A percentile compares a stretch with the other conserved stretches of the same genome.
These are phyloP conservation scores for Pinctada fucata DNA, from an alignment of 2,888 invertebrate genomes.

Conservation along the genomic window DNA sequence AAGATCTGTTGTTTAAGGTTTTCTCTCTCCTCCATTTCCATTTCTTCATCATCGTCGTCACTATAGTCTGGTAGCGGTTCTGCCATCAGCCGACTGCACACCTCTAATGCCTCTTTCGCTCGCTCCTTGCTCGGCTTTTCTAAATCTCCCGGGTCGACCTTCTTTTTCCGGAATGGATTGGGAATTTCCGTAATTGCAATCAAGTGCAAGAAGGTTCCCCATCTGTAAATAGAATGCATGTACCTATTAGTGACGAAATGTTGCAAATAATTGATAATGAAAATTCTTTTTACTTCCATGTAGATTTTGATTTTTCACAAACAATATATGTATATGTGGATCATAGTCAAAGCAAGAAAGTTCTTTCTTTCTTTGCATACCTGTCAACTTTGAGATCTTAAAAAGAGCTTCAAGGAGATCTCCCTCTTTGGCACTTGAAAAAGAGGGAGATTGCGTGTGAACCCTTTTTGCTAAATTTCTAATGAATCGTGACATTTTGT, in stretches of 20 bases:
- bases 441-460: no score
- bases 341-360: no score
- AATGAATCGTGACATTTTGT: no score
- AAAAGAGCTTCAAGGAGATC: no score
- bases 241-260: not conserved
- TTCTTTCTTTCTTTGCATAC: no score
- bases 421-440: no score
- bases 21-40: slow-evolving; percentile 26
- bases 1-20: slow-evolving; percentile 7
- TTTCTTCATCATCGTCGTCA: slow-evolving; percentile 40
- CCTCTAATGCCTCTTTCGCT: slow-evolving; percentile 41
- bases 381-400: no score
- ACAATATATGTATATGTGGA: no score
- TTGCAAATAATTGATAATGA: not conserved
- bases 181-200: slow-evolving; percentile 66
- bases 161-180: slow-evolving; percentile 37
- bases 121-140: slow-evolving; percentile 4
- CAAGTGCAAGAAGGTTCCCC: slow-evolving; percentile 72
- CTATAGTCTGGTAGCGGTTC: slow-evolving; percentile 59
- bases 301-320: no score
- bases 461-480: no score
- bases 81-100: slow-evolving; percentile 46
- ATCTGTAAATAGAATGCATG: slow-evolving; percentile 29
- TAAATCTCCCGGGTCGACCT: not conserved
- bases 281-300: no score